A percentile compares a stretch with the other conserved stretches of the same genome.
Evolutionary conservation across 1,140 invertebrate species (phyloP).

Genomic region (Procambarus clarkii): DNA sequence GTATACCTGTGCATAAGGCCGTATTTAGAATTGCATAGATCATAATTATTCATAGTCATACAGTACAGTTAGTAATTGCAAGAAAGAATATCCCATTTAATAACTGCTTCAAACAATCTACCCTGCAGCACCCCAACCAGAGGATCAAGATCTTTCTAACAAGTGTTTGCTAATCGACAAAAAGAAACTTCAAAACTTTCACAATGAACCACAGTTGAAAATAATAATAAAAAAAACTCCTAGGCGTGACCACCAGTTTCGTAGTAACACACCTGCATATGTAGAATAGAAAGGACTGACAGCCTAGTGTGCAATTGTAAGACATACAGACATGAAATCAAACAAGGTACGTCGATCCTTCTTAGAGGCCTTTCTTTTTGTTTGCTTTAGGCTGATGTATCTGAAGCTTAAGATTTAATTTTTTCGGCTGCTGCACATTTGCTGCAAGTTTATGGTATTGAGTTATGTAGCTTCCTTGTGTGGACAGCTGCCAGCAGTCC

Average conservation of each 20-base stretch:
- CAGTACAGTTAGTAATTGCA: neutral
- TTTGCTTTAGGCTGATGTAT: neutral
- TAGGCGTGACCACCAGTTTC: neutral
- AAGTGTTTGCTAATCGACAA: neutral
- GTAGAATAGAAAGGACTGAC: slow-evolving; percentile 1
- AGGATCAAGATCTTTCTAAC: neutral
- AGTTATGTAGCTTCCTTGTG: neutral
- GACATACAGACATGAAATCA: slow-evolving; percentile 14
- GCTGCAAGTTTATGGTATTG: neutral
- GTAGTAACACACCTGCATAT: neutral
- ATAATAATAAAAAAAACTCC: neutral
- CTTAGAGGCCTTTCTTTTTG: neutral
- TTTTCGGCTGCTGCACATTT: neutral
- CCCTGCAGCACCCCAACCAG: neutral
- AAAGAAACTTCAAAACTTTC: neutral
- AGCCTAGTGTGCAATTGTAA: neutral
- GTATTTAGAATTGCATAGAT: neutral
- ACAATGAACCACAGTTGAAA: slow-evolving; percentile 2
- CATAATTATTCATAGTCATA: too few relatives aligned
- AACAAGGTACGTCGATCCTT: slow-evolving; percentile 16
- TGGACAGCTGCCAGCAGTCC: neutral
- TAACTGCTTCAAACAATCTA: neutral
- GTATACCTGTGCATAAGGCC: neutral
- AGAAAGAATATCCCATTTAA: neutral
- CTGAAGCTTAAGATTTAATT: neutral